Evolutionary conservation across 2,797 vertebrate species (phyloP).

Genomic region (Jordanella pulchra): DNA sequence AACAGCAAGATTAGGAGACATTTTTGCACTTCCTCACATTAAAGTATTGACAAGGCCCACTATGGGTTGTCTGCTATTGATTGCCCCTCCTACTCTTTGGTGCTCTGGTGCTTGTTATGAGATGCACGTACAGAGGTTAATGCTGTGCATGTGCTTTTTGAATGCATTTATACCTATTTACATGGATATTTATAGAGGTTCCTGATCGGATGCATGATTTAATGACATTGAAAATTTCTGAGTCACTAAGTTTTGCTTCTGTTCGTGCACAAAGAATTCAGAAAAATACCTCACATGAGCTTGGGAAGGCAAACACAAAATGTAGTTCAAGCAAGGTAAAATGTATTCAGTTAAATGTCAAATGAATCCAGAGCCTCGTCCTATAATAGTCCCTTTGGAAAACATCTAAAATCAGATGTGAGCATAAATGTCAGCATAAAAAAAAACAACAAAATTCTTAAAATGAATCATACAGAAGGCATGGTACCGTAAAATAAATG

Average conservation of each 20-base stretch:
- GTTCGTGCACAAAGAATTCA: slow-evolving; percentile 19
- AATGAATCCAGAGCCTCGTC: slow-evolving; percentile 50
- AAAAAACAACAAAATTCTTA: slow-evolving; percentile 35
- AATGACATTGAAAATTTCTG: slow-evolving; percentile 37
- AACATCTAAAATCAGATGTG: slow-evolving; percentile 43
- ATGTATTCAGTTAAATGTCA: slow-evolving; percentile 60
- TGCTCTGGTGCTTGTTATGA: slow-evolving; percentile 69
- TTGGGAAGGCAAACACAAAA: slow-evolving; percentile 49
- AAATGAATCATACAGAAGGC: slow-evolving; percentile 38
- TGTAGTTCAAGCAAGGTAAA: slow-evolving; percentile 51
- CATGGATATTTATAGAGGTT: slow-evolving; percentile 26
- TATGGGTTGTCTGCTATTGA: slow-evolving; percentile 78
- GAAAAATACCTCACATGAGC: slow-evolving; percentile 32
- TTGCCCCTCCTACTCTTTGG: slow-evolving; percentile 70
- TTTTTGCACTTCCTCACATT: slow-evolving; percentile 73
- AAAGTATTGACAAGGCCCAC: slow-evolving; percentile 75
- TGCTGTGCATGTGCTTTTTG: slow-evolving; percentile 29
- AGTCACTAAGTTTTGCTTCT: slow-evolving; percentile 54
- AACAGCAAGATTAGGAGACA: slow-evolving; percentile 54
- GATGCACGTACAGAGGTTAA: slow-evolving; percentile 62
- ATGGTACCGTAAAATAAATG: slow-evolving; percentile 47
- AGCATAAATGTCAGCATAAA: slow-evolving; percentile 55
- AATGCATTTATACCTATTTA: slow-evolving; percentile 8
- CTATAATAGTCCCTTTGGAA: slow-evolving; percentile 60
- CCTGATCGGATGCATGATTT: slow-evolving; percentile 64